phyloP scores from a whole-genome alignment of 2,797 vertebrate genomes.

The Peromyscus melanophrys region DNA sequence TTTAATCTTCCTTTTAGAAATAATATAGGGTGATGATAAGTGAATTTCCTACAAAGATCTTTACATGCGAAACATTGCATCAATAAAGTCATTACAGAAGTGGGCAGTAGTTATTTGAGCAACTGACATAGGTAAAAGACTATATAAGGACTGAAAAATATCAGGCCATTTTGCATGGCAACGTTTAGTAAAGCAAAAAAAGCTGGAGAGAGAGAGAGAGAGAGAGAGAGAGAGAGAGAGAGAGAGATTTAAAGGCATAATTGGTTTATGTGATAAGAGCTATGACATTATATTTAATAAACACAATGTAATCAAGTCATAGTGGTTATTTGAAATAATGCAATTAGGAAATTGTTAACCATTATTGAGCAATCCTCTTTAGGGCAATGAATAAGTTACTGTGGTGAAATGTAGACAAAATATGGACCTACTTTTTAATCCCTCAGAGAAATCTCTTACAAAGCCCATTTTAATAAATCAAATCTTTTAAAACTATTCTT shows the following conservation, averaged over 20 bases:
- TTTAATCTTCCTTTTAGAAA: constrained; percentile 52
- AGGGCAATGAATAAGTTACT: background rate
- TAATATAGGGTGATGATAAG: constrained; percentile 18
- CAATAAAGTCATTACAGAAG: constrained; percentile 27
- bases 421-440: background rate
- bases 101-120: constrained; percentile 5
- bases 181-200: background rate
- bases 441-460: background rate
- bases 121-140: background rate
- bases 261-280: background rate
- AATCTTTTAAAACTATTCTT: background rate
- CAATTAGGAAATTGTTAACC: background rate
- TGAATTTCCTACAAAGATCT: background rate
- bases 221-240: too few relatives aligned
- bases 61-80: constrained; percentile 4
- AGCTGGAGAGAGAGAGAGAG: background rate
- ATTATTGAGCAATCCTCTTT: background rate
- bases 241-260: background rate
- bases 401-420: background rate
- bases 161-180: background rate
- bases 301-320: background rate
- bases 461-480: background rate
- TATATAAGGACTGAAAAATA: background rate
- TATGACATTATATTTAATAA: background rate
- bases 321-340: background rate